Evolutionary conservation across 2,888 invertebrate species (phyloP), one percentile per base, ranked within the genome.

Genomic region (Pandemis corylana): DNA sequence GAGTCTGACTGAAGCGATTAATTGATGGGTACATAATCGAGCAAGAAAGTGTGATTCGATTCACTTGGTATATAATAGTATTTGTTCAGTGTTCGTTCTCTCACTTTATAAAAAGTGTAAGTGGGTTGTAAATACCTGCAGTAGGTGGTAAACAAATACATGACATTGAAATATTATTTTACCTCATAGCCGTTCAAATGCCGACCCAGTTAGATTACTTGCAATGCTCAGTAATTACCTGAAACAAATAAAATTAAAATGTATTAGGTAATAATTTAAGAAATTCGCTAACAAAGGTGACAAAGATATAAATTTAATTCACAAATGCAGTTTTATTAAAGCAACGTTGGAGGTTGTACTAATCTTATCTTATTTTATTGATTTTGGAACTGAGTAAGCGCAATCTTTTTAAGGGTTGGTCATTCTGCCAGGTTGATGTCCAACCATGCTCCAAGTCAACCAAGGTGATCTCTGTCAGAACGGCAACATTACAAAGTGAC

Each of bases 41-140:
- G 71, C 46, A 77, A 41, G 77, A 78, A 77, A 77, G 78, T 77
- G 76, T 65, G 75, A 77, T 78, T 77, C 71, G 75, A 71, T 67
- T 66, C 70, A 71, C 66, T 70, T 66, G 53, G 10, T 63, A 12
- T 36, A 15, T 70, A 67, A 56, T 46, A 7, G 53, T 63, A 66
- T 75, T 71, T 63, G 44, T 36, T 15, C 28, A 59, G 44, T 62
- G 70, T 75, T 67, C 46, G 46, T 46, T 13, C 15, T 61, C 61
- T 61, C 15, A 9, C 28, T 44, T 59, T 72, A n/a, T 46, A 10
- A 41, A 36, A 65, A 46, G 64, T 15, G 56, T 59, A 46, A 68
- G 28, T 68, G 68, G 66, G 12, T 53, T 49, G n/a, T 46, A 44
- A 28, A 10, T n/a, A 51, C 12, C 13, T 13, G 10, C 4, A 10